Conservation (phyloP, 2,797 vertebrate species). For the Gymnoscopelus microlampas region DNA sequence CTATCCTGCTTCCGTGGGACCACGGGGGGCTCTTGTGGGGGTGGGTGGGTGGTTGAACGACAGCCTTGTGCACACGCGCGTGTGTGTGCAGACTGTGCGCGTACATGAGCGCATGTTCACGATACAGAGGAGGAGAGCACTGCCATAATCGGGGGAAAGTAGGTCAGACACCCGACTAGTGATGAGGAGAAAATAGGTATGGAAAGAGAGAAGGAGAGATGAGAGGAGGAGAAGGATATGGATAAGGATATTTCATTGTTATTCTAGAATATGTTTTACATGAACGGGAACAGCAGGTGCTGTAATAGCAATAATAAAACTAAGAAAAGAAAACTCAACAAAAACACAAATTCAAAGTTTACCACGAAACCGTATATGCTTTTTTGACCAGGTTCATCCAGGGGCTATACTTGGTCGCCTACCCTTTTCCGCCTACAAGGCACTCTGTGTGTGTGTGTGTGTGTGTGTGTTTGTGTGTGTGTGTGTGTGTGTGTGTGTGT, state of each 20-base stretch:
- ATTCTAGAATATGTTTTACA: too few relatives aligned
- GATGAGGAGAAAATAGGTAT: conserved; percentile 66
- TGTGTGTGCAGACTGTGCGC: conserved; percentile 2
- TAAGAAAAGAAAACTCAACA: background rate
- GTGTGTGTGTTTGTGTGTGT: background rate
- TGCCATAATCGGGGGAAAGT: conserved; percentile 78
- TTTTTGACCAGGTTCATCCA: too few relatives aligned
- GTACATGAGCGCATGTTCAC: conserved; percentile 31
- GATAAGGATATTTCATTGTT: background rate
- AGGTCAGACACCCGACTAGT: conserved; percentile 72
- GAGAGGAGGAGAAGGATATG: conserved; percentile 11
- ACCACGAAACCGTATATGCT: background rate
- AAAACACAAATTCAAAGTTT: background rate
- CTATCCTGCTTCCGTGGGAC: conserved; percentile 58
- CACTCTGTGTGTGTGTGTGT: background rate
- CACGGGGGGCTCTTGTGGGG: conserved; percentile 25
- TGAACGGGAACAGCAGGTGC: background rate
- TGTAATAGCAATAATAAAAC: background rate
- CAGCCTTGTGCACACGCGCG: conserved; percentile 32
- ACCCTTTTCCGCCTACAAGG: too few relatives aligned
- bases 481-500: conserved; percentile 2
- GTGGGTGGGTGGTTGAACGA: conserved; percentile 57
- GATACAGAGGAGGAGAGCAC: conserved; percentile 70
- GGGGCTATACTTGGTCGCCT: too few relatives aligned
- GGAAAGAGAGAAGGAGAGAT: conserved; percentile 38